Percentiles rank a stretch among this genome's conserved stretches.
phyloP scores from a whole-genome alignment of 2,888 invertebrate genomes.

The Orthosia incerta region DNA sequence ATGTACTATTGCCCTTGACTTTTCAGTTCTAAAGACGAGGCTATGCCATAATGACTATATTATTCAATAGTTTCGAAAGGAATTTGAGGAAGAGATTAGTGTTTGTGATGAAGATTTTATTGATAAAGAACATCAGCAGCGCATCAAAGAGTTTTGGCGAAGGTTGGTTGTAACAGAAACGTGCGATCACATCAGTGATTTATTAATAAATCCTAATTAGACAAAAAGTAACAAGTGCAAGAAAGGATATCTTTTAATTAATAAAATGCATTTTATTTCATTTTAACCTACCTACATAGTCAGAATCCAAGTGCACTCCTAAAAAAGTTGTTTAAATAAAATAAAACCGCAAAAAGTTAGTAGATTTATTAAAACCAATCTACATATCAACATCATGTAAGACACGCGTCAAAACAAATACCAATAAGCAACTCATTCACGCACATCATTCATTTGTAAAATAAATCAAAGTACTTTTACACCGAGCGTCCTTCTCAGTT shows the following conservation, averaged over 20 bases:
- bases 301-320: no score
- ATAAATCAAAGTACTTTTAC: conserved; percentile 51
- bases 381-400: conserved; percentile 17
- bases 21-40: conserved; percentile 77
- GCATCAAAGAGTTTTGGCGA: conserved; percentile 17
- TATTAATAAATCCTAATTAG: neutral
- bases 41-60: conserved; percentile 76
- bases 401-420: conserved; percentile 48
- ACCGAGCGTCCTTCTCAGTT: conserved; percentile 56
- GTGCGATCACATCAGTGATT: neutral
- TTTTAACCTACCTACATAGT: no score
- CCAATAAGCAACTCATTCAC: conserved; percentile 45
- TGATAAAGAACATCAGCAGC: conserved; percentile 44
- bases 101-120: conserved; percentile 64
- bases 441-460: conserved; percentile 51
- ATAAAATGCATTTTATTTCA: neutral
- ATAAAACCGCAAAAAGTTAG: neutral
- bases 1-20: conserved; percentile 81
- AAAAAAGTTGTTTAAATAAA: neutral
- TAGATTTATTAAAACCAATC: conserved; percentile 30
- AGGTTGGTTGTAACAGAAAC: conserved; percentile 9
- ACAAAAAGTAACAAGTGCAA: neutral
- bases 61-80: conserved; percentile 71
- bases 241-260: neutral
- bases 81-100: conserved; percentile 75